Conservation (phyloP, 2,888 invertebrate genomes). For the Cabera pusaria region DNA sequence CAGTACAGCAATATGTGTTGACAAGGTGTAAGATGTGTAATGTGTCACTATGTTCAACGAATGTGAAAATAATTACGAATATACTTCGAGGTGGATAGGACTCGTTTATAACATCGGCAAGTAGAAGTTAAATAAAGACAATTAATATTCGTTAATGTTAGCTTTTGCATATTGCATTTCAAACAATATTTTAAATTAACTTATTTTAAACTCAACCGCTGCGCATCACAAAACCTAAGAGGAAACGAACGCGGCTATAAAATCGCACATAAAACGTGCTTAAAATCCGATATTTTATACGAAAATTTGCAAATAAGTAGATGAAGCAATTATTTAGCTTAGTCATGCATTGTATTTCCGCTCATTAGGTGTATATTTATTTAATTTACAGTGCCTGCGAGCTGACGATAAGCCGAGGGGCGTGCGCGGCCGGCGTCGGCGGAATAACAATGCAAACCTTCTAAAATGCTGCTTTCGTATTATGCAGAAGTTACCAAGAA, state of each 20-base stretch:
- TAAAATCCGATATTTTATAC: conserved; percentile 22
- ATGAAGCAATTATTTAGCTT: conserved; percentile 78
- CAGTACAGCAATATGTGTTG: no score
- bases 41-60: no score
- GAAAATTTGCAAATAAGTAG: conserved; percentile 49
- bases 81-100: no score
- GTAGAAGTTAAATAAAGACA: no score
- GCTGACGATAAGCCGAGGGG: conserved; percentile 76
- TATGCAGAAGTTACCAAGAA: conserved; percentile 45
- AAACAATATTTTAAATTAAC: no score
- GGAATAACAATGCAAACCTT: conserved; percentile 77
- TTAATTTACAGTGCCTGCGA: conserved; percentile 81
- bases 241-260: background rate
- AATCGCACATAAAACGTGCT: conserved; percentile 20
- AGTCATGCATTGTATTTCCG: conserved; percentile 79
- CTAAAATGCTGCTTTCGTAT: conserved; percentile 65
- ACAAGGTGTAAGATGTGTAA: no score
- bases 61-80: no score
- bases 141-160: no score
- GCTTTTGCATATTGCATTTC: no score
- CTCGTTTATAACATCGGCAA: no score
- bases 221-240: no score
- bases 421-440: conserved; percentile 72
- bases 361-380: conserved; percentile 83
- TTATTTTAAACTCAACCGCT: no score